These are phyloP conservation scores for Lasioglossum leucozonium DNA, from an alignment of 2,888 invertebrate genomes.

Conservation along the genomic window DNA sequence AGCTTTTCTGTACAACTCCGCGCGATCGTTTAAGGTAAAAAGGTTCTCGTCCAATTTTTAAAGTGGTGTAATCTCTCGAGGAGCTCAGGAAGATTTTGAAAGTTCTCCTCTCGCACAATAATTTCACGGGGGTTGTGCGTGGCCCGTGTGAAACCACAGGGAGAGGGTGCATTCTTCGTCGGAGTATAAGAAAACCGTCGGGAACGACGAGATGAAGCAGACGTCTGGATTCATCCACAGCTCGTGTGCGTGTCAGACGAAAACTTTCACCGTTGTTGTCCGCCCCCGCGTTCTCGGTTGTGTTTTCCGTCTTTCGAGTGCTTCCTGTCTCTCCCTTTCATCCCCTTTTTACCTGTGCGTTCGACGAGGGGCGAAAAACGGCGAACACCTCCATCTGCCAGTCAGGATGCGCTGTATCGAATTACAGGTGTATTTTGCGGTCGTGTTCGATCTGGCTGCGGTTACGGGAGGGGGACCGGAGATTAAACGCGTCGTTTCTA, in stretches of 20 bases:
- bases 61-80: not conserved
- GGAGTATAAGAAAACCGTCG: slow-evolving; percentile 1
- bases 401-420: slow-evolving; percentile 59
- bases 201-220: not conserved
- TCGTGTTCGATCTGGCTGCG: slow-evolving; percentile 52
- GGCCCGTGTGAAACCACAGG: not conserved
- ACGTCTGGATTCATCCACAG: not conserved
- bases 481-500: slow-evolving; percentile 57
- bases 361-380: slow-evolving; percentile 30
- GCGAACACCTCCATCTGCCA: slow-evolving; percentile 49
- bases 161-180: not conserved
- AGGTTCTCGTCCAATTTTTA: not conserved
- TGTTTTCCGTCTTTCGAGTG: slow-evolving; percentile 6
- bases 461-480: slow-evolving; percentile 55
- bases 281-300: not conserved
- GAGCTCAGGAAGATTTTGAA: not conserved
- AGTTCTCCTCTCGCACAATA: not conserved
- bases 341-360: not conserved
- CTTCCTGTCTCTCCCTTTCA: slow-evolving; percentile 1
- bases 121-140: not conserved
- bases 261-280: not conserved
- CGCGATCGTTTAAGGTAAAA: not conserved
- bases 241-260: not conserved
- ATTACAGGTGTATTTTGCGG: slow-evolving; percentile 61
- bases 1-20: not conserved